phyloP scores from a whole-genome alignment of 2,888 invertebrate genomes.

The Microdon myrmicae region DNA sequence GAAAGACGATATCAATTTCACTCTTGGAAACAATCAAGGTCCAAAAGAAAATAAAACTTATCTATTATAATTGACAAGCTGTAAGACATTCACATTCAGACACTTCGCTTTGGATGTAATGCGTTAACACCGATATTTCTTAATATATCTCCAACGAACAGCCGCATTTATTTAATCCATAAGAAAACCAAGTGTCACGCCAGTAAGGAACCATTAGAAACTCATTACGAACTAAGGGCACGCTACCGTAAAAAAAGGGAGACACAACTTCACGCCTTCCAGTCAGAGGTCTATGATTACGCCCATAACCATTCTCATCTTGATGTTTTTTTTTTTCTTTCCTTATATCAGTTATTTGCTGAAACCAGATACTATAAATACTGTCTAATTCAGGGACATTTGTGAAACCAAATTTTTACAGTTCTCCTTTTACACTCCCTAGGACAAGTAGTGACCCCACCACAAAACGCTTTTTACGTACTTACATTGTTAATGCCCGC shows the following conservation, averaged over 20 bases:
- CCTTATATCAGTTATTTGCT: constrained; percentile 9
- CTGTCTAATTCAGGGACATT: constrained; percentile 12
- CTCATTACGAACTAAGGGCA: constrained; percentile 54
- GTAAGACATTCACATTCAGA: too few species aligned
- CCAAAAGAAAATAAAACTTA: too few species aligned
- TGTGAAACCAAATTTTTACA: constrained; percentile 13
- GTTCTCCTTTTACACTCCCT: too few species aligned
- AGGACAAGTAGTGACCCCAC: constrained; percentile 8
- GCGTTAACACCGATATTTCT: too few species aligned
- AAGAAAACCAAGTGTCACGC: constrained; percentile 14
- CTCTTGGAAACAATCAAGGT: too few species aligned
- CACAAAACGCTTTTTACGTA: not conserved
- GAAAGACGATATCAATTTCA: too few species aligned
- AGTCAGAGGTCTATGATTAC: constrained; percentile 4
- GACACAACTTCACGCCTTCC: constrained; percentile 8
- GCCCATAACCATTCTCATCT: too few species aligned
- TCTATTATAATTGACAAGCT: too few species aligned
- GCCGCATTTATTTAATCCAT: too few species aligned
- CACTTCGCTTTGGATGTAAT: too few species aligned
- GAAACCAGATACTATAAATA: constrained; percentile 1
- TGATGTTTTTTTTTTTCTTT: constrained; percentile 20
- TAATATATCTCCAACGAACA: too few species aligned
- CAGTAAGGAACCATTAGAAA: constrained; percentile 21
- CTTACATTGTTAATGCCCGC: constrained; percentile 18
- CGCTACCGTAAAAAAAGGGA: constrained; percentile 31